Conservation (phyloP, 2,888 invertebrate species). For the Caradrina clavipalpis region DNA sequence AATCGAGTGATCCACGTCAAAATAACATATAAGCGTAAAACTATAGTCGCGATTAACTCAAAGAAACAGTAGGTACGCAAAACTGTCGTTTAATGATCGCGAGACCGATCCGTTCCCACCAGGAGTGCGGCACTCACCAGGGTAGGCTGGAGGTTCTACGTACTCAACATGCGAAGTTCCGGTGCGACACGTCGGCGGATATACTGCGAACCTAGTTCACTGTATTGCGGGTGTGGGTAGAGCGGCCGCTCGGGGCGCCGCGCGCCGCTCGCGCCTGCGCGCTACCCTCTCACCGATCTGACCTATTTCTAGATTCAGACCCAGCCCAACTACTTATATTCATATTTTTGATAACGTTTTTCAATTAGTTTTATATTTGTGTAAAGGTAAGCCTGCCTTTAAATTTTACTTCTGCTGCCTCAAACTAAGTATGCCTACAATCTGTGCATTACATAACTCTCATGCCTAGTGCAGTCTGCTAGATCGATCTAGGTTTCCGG, state of each 20-base stretch:
- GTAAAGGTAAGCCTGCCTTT: background rate
- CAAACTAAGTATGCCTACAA: conserved; percentile 9
- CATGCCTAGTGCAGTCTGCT: conserved; percentile 32
- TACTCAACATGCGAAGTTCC: conserved; percentile 70
- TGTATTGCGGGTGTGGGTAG: conserved; percentile 73
- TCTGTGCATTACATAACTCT: conserved; percentile 32
- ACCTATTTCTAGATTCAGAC: conserved; percentile 76
- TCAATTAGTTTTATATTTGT: background rate
- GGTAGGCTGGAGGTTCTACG: conserved; percentile 72
- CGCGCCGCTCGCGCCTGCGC: conserved; percentile 73
- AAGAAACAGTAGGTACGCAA: conserved; percentile 64
- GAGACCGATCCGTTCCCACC: conserved; percentile 58
- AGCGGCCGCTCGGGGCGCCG: conserved; percentile 57
- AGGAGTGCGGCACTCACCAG: conserved; percentile 79
- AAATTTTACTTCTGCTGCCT: background rate
- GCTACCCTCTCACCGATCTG: conserved; percentile 62
- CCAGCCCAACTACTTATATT: conserved; percentile 43
- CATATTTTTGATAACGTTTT: conserved; percentile 5
- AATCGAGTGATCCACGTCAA: conserved; percentile 74
- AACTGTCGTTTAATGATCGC: conserved; percentile 68
- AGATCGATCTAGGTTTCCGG: conserved; percentile 52
- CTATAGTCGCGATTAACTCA: conserved; percentile 75
- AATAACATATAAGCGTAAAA: conserved; percentile 81
- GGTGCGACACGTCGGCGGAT: conserved; percentile 69
- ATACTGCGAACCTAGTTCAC: conserved; percentile 70